phyloP scores from a whole-genome alignment of 2,888 invertebrate species.

The Nemapogon koenigi region DNA sequence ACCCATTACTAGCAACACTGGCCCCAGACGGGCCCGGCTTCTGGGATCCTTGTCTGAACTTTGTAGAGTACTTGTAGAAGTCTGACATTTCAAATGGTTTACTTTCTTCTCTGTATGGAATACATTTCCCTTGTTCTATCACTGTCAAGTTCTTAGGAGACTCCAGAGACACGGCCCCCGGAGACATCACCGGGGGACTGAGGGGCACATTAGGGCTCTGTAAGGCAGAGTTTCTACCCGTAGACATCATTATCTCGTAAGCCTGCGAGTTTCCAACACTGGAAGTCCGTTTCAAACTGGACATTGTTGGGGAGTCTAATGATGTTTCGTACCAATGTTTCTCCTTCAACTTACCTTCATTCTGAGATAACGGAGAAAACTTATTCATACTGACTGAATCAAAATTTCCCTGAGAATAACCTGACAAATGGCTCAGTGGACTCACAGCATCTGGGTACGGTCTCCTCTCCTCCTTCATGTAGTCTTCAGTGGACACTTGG shows the following conservation, averaged over 20 bases:
- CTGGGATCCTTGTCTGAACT: slow-evolving; percentile 73
- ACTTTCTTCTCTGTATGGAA: slow-evolving; percentile 90
- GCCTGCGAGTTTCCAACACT: slow-evolving; percentile 62
- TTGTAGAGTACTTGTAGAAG: slow-evolving; percentile 96
- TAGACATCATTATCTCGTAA: slow-evolving; percentile 46
- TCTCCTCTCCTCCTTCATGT: slow-evolving; percentile 34
- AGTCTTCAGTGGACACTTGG: slow-evolving; percentile 54
- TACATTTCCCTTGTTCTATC: slow-evolving; percentile 87
- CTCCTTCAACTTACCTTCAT: slow-evolving; percentile 54
- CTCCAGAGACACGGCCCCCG: slow-evolving; percentile 64
- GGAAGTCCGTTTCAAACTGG: slow-evolving; percentile 58
- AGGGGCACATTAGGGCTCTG: slow-evolving; percentile 43
- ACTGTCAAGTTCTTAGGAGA: slow-evolving; percentile 85
- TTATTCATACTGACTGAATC: slow-evolving; percentile 50
- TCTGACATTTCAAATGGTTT: slow-evolving; percentile 99
- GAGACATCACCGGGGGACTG: slow-evolving; percentile 44
- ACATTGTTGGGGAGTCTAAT: slow-evolving; percentile 62
- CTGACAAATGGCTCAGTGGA: slow-evolving; percentile 49
- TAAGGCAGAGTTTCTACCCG: slow-evolving; percentile 51
- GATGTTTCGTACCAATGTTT: slow-evolving; percentile 77
- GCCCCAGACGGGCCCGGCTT: slow-evolving; percentile 32
- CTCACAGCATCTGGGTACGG: slow-evolving; percentile 42
- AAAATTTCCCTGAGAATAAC: slow-evolving; percentile 42
- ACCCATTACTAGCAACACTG: slow-evolving; percentile 30
- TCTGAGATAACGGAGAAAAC: slow-evolving; percentile 46